These are phyloP conservation scores for Aldrovandia affinis DNA, from an alignment of 2,797 vertebrate genomes.

Conservation along the genomic window DNA sequence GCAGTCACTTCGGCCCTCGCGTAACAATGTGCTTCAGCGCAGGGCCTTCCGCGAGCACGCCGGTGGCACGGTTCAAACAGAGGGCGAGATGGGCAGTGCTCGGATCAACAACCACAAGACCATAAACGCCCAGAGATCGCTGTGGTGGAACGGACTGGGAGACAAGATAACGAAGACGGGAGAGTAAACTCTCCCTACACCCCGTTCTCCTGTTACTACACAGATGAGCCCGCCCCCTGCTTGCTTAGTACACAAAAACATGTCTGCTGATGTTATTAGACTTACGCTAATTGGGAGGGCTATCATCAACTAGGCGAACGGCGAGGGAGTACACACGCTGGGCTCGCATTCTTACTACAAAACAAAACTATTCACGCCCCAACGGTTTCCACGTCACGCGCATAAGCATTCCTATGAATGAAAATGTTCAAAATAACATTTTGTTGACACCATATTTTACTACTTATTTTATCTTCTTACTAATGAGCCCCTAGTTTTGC, in stretches of 20 bases:
- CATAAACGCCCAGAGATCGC: background rate
- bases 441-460: background rate
- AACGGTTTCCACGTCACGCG: background rate
- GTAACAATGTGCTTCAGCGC: background rate
- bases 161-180: background rate
- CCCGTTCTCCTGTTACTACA: background rate
- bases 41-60: constrained; percentile 5
- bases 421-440: background rate
- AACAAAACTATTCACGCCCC: background rate
- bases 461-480: background rate
- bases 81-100: background rate
- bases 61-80: too few relatives aligned
- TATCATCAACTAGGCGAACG: background rate
- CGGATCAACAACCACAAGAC: background rate
- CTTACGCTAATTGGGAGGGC: background rate
- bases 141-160: background rate
- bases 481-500: background rate
- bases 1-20: background rate
- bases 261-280: background rate
- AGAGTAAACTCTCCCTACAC: too few relatives aligned
- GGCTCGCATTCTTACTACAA: background rate
- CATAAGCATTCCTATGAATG: background rate
- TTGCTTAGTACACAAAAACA: background rate
- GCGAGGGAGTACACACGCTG: background rate
- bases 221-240: background rate